These are phyloP conservation scores for Oryzias sinensis DNA, from an alignment of 2,797 vertebrate species.

Conservation along the genomic window DNA sequence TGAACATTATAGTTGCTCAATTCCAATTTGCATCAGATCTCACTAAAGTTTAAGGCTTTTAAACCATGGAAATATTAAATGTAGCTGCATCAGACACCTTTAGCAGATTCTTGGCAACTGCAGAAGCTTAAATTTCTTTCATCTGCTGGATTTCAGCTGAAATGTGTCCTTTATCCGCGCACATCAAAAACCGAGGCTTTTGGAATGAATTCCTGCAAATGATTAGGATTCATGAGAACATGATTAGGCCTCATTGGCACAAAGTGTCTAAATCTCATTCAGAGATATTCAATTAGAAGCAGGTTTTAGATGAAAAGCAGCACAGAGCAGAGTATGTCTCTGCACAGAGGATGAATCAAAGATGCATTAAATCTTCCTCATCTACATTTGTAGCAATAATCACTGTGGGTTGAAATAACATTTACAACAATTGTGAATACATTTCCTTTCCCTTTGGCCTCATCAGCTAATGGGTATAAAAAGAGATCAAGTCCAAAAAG, in stretches of 20 bases:
- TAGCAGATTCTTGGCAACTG: neutral
- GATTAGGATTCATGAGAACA: slow-evolving; percentile 20
- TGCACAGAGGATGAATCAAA: neutral
- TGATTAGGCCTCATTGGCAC: slow-evolving; percentile 5
- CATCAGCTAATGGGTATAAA: too few species aligned
- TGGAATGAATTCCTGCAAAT: slow-evolving; percentile 2
- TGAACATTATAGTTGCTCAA: neutral
- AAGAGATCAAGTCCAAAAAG: too few species aligned
- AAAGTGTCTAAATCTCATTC: slow-evolving; percentile 10
- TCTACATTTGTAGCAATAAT: neutral
- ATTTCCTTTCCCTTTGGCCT: too few species aligned
- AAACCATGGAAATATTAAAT: neutral
- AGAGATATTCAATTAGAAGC: slow-evolving; percentile 14
- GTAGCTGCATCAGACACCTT: neutral
- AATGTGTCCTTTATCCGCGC: slow-evolving; percentile 7
- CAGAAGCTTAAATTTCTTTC: neutral
- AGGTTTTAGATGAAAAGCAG: slow-evolving; percentile 11
- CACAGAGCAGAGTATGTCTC: neutral
- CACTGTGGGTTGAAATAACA: neutral
- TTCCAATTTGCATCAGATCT: neutral
- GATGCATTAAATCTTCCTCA: neutral
- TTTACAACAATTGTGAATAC: too few species aligned
- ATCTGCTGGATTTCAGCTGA: slow-evolving; percentile 1
- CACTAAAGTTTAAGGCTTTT: neutral
- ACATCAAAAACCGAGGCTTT: neutral